Evolutionary conservation across 1,140 invertebrate genomes (phyloP), one percentile per base, ranked within the genome.

Genomic region (Drosophila funebris): DNA sequence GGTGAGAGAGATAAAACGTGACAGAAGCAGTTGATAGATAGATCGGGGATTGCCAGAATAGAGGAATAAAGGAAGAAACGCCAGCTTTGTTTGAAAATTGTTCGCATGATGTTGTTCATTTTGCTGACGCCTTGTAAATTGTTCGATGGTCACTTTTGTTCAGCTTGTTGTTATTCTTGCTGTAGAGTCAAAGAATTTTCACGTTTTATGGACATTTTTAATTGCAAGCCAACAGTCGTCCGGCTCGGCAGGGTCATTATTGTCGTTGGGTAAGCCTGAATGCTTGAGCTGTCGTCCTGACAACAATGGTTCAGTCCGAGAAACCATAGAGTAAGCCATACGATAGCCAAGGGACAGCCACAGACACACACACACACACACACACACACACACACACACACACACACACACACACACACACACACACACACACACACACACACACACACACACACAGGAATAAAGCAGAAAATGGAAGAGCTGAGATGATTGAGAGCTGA

Each of bases 51-150:
- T 31, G 33, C 7, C 0, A 31, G 27, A 0, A 11, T n/a, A 16
- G 16, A 20, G n/a, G 52, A 20, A 24, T 31, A 54, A 14, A 13
- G 13, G 20, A 4, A 41, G 22, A 7, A 8, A 9, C 22, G n/a
- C n/a, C 14, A 13, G 22, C 50, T 8, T 27, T 14, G 9, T 50
- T 44, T 46, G 70, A 44, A 74, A 73, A 53, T 58, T 77, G 69
- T 77, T 63, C 43, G 79, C 63, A 60, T 87, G 81, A 87, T 67
- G 66, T 64, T 81, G 81, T 62, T 57, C 74, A 73, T 81, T 85
- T 81, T 74, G 61, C 60, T 77, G 73, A 77, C 75, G 81, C 70
- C 77, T 64, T 87, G 82, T 62, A 78, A 85, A 87, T 87, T 81
- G 74, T 81, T 87, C 66, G 58, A 81, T 75, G 82, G 57, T 52